Evolutionary conservation across 2,888 invertebrate species (phyloP), one percentile per base, ranked within the genome.

Genomic region (Tinea pellionella): DNA sequence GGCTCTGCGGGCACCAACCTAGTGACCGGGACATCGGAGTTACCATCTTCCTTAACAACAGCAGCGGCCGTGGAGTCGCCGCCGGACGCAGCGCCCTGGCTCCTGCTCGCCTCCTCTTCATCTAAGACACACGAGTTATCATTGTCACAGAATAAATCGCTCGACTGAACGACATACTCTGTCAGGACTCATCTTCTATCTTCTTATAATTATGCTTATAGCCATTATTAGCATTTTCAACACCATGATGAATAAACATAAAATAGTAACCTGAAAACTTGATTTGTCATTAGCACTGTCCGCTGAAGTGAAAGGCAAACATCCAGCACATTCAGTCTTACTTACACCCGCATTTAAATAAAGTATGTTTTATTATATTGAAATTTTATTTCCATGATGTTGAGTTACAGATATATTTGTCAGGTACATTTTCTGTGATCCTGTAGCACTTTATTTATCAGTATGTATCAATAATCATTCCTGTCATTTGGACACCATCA

Each of bases 221-320:
- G 65, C 62, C 64, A 63, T 62, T 63, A 65, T 37, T 16, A 41
- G 16, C 15, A 12, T 53, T 53, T 72, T 65, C 65, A 69, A 72
- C 76, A 73, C 69, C 63, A 67, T 68, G 73, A 67, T 65, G 74
- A 66, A 57, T n/a, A 57, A 12, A 57, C 13, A 67, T 71, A 66
- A 72, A 64, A 69, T 68, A 70, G 77, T 78, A 75, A 87, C 87
- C 87, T 87, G 87, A 86, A 87, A 87, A 86, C 87, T 87, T 76
- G 87, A 87, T 85, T 81, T 74, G 74, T 81, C 74, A 86, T 87
- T 87, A 87, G 78, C 82, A 85, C 80, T 78, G 41, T 76, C 75
- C 62, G 61, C 61, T 56, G 75, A 71, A 71, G 42, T n/a, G 6
- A 15, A 51, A 30, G 59, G 15, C 61, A 15, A 16, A 18, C 47